Percentiles rank a stretch among this genome's conserved stretches.
These are phyloP conservation scores for Prunella fulvescens DNA, from an alignment of 2,113 vertebrate genomes.

Conservation along the genomic window DNA sequence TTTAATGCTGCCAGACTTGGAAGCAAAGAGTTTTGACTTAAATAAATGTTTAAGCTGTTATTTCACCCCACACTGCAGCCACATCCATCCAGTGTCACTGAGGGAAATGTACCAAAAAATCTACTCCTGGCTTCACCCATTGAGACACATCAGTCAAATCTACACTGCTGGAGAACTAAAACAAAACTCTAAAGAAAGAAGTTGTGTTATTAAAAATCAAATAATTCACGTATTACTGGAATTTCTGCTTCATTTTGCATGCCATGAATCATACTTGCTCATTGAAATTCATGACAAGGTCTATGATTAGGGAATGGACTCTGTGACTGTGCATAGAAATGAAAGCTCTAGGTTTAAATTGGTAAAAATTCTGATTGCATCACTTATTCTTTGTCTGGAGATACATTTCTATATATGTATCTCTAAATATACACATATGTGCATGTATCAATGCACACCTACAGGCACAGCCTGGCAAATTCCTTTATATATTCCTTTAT, in stretches of 20 bases:
- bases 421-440: background rate
- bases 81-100: background rate
- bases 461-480: background rate
- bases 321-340: background rate
- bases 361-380: background rate
- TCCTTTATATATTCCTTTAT: background rate
- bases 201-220: constrained; percentile 52
- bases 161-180: constrained; percentile 15
- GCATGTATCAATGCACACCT: background rate
- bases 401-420: background rate
- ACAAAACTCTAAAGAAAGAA: constrained; percentile 29
- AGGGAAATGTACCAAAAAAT: constrained; percentile 16
- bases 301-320: constrained; percentile 16
- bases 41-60: background rate
- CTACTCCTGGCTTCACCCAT: constrained; percentile 1
- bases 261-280: constrained; percentile 32
- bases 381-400: background rate
- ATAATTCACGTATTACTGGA: constrained; percentile 48
- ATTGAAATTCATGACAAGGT: constrained; percentile 23
- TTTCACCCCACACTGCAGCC: background rate
- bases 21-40: background rate
- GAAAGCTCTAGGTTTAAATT: background rate
- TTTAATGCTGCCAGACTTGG: background rate
- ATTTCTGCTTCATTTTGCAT: constrained; percentile 40
- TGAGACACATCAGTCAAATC: constrained; percentile 39